Evolutionary conservation across 2,797 vertebrate genomes (phyloP), one percentile per base, ranked within the genome.

Genomic region (Sternarchorhynchus goeldii): DNA sequence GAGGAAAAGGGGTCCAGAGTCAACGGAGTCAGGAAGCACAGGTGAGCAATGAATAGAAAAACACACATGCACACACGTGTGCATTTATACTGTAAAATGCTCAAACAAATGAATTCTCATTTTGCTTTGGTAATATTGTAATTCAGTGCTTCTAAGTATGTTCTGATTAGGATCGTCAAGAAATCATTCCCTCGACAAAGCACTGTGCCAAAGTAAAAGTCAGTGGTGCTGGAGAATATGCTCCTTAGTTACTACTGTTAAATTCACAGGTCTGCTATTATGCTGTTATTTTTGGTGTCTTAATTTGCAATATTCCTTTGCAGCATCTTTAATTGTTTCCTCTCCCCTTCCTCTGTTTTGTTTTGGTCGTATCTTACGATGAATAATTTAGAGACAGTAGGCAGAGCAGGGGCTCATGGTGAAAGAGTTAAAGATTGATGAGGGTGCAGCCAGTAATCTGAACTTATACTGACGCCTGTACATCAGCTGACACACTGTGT

Each of bases 11-110:
- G 90, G 63, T 82, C 85, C n/a, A 93, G 94, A 85, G 90, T 95
- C 85, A 97, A 96, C 0, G 96, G 97, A 85, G 92, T 96, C 89
- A 92, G 93, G 84, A 95, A 93, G 57, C 93, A 96, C 91, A 97
- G 97, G 97, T 99, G 92, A 89, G 94, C 25, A 34, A n/a, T n/a
- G 56, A 73, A 8, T 41, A 41, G 6, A 41, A 3, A 41, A 7
- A 41, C 10, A 25, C 25, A 25, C 39, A 41, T 7, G 14, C 36
- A 6, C 17, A 7, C 36, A 16, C 16, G 12, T 3, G 45, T 12
- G 14, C 45, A 14, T 2, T 12, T 12, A 50, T 12, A 1, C 14
- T 50, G 45, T 50, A 50, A 50, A 50, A 50, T 50, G 45, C 12
- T 50, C 45, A 50, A 50, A 50, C 45, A 14, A 50, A 12, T 50